Percentiles rank a stretch among this genome's conserved stretches.
These are phyloP conservation scores for Pygocentrus nattereri DNA, from an alignment of 2,797 vertebrate species.

Conservation along the genomic window DNA sequence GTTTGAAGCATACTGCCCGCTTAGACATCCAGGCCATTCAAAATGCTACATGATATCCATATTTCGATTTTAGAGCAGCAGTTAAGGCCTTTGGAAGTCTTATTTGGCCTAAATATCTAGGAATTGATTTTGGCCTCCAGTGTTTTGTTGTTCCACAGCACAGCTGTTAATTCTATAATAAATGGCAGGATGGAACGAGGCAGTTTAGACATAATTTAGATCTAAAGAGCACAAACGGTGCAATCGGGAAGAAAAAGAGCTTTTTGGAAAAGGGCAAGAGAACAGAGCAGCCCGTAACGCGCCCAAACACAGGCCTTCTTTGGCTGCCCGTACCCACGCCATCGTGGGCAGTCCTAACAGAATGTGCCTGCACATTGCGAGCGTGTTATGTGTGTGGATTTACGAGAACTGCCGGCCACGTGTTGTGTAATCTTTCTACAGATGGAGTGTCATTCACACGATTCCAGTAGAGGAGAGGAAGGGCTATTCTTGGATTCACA, in stretches of 20 bases:
- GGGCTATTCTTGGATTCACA: conserved; percentile 37
- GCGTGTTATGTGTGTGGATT: conserved; percentile 17
- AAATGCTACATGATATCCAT: too few species aligned
- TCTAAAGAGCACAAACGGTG: too few species aligned
- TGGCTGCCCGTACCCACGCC: not conserved
- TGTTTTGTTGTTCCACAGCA: too few species aligned
- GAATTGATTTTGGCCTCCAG: too few species aligned
- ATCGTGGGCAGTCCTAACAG: conserved; percentile 6
- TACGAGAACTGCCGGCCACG: conserved; percentile 7
- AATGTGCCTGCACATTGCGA: not conserved
- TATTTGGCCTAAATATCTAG: too few species aligned
- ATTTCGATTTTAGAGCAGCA: too few species aligned
- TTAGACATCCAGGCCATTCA: too few species aligned
- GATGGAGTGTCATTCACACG: conserved; percentile 25
- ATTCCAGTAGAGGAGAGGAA: not conserved
- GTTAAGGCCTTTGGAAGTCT: too few species aligned
- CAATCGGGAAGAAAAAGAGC: not conserved
- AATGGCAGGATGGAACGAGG: not conserved
- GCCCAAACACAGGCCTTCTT: not conserved
- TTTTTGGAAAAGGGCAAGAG: not conserved
- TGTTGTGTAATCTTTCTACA: conserved; percentile 43
- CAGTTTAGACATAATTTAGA: not conserved
- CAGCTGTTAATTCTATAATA: too few species aligned
- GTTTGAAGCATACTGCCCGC: too few species aligned
- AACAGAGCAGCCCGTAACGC: not conserved